A percentile compares a stretch with the other conserved stretches of the same genome.
These are phyloP conservation scores for Melierax canorus DNA, from an alignment of 2,113 vertebrate species.

Conservation along the genomic window DNA sequence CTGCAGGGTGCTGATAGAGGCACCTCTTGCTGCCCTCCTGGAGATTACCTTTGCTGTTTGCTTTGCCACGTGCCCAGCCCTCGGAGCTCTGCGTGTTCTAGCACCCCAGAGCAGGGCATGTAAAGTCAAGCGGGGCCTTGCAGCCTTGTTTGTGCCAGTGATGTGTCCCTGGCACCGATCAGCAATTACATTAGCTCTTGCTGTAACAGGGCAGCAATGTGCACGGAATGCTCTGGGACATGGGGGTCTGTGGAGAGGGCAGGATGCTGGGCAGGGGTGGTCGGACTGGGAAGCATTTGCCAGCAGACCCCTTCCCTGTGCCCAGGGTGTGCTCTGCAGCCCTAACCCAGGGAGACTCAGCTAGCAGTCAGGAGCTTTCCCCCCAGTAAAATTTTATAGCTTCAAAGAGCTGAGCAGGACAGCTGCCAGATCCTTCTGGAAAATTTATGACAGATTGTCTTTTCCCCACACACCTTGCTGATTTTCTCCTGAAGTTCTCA, in stretches of 20 bases:
- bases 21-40: background rate
- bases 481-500: background rate
- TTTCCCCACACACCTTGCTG: background rate
- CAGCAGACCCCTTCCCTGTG: background rate
- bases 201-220: background rate
- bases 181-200: rapidly evolving
- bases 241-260: background rate
- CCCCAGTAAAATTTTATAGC: background rate
- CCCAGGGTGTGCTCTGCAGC: background rate
- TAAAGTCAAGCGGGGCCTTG: background rate
- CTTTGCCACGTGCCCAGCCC: background rate
- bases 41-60: background rate
- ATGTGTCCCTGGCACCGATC: background rate
- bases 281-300: background rate
- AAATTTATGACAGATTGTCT: background rate
- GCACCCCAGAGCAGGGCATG: background rate
- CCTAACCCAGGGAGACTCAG: background rate
- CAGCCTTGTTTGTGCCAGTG: background rate
- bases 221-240: background rate
- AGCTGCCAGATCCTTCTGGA: background rate
- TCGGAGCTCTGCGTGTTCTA: rapidly evolving
- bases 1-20: background rate
- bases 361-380: background rate
- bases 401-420: background rate
- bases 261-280: background rate